phyloP scores from a whole-genome alignment of 2,113 vertebrate species.

The Merops nubicus region DNA sequence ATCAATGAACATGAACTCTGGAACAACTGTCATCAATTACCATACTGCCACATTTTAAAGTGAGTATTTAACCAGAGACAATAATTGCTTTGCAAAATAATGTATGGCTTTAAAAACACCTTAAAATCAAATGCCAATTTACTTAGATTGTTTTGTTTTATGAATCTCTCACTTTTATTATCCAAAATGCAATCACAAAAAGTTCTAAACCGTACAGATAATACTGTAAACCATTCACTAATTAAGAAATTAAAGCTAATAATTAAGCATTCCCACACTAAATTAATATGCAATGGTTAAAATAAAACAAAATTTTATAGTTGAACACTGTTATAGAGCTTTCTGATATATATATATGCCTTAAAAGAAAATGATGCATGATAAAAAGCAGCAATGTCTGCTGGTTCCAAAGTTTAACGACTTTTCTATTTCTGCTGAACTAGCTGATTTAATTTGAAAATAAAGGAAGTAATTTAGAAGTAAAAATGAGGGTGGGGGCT shows the following conservation, averaged over 20 bases:
- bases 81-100: constrained; percentile 22
- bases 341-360: not conserved
- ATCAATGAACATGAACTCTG: constrained; percentile 42
- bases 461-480: not conserved
- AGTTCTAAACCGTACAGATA: not conserved
- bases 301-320: not conserved
- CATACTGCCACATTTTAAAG: constrained; percentile 26
- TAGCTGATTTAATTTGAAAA: not conserved
- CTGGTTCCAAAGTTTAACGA: not conserved
- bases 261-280: not conserved
- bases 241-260: not conserved
- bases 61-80: not conserved
- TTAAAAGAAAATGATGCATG: not conserved
- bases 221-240: not conserved
- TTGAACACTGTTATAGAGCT: not conserved
- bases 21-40: constrained; percentile 38
- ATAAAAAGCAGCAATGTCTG: not conserved
- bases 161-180: not conserved
- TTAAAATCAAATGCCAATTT: not conserved
- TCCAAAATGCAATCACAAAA: not conserved
- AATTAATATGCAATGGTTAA: not conserved
- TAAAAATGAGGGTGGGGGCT: not conserved
- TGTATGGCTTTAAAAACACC: not conserved
- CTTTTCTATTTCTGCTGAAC: not conserved
- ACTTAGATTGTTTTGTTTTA: not conserved